Percentiles rank a stretch among this genome's conserved stretches.
Evolutionary conservation across 1,140 invertebrate genomes (phyloP).

Genomic region (Portunus trituberculatus): DNA sequence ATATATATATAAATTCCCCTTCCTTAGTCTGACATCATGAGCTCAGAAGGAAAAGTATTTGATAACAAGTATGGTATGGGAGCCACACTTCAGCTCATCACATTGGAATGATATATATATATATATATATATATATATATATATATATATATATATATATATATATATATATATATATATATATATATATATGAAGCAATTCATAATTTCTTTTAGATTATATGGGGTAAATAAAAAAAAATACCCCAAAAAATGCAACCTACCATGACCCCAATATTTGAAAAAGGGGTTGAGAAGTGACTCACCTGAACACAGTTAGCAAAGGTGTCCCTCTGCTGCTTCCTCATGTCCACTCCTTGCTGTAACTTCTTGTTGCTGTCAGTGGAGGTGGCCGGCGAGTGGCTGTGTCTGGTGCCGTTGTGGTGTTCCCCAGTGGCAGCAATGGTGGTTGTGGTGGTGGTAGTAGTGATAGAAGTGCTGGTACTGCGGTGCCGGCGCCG

Average conservation of each 20-base stretch:
- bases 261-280: too few species aligned
- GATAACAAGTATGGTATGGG: too few species aligned
- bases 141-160: conserved; percentile 29
- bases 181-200: too few species aligned
- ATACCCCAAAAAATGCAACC: too few species aligned
- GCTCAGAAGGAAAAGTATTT: too few species aligned
- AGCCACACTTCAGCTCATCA: too few species aligned
- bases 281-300: too few species aligned
- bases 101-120: too few species aligned
- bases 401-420: conserved; percentile 28
- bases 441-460: conserved; percentile 32
- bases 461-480: background rate
- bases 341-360: conserved; percentile 3
- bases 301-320: conserved; percentile 48
- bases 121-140: conserved; percentile 50
- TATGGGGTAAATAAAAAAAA: background rate
- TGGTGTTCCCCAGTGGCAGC: background rate
- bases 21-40: too few species aligned
- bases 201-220: background rate
- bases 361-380: conserved; percentile 33
- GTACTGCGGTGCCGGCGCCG: conserved; percentile 63
- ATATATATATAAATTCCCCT: too few species aligned
- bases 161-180: conserved; percentile 39
- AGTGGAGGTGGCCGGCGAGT: conserved; percentile 35
- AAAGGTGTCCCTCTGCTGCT: conserved; percentile 57